Evolutionary conservation across 2,797 vertebrate species (phyloP), one percentile per base, ranked within the genome.

Genomic region (Acanthiza pusilla): DNA sequence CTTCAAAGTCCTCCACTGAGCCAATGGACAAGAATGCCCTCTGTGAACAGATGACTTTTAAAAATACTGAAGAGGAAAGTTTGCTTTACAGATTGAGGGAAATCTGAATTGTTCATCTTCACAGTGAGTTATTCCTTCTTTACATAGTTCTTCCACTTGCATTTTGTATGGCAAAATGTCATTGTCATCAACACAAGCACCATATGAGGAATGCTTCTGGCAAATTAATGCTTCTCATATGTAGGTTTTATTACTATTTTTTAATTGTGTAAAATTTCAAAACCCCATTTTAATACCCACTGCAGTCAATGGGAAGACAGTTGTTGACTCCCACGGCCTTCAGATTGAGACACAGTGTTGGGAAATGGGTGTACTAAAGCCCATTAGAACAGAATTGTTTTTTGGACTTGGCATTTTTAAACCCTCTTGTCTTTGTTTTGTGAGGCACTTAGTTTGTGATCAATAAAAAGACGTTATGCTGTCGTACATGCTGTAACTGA

Each of bases 381-480:
- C 45, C 45, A 45, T 21, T 45, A 45, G 16, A 21, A 45, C 32
- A 48, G 55, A 50, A 62, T 62, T 90, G 16, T 4, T 27, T 85
- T 95, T 91, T 88, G 63, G 38, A 91, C 86, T 95, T 95, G 81
- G 66, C 34, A 80, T 90, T 96, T 96, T 96, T 87, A 88, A 96
- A 95, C 72, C 27, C 73, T 89, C 62, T 96, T 93, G 55, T 91
- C 95, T 86, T 92, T 96, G 89, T 63, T 85, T 80, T 83, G 47
- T 81, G n/a, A 93, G 61, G 66, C 90, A 60, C 71, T 78, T 70
- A 77, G 51, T 74, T 94, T 42, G 9, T 94, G 94, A 42, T 91
- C 90, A 96, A 97, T 98, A 97, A 97, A 97, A 91, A 93, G 88
- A 95, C 34, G 22, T 96, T 97, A 94, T 84, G 75, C 75, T 96